Base-by-base conservation (phyloP, 2,888 invertebrate species). In the Drosophila phalerata region DNA sequence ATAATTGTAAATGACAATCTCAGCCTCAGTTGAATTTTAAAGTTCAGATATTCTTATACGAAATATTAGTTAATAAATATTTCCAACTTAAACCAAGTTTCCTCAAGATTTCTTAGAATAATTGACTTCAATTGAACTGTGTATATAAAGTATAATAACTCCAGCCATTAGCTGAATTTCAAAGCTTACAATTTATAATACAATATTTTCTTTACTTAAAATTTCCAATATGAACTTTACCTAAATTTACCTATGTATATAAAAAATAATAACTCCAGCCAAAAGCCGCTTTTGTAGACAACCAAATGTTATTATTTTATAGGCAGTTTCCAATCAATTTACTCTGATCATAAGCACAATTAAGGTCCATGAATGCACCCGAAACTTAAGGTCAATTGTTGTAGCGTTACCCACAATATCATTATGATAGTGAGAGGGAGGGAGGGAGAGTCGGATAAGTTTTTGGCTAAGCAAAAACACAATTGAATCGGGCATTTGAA, bases 281-380 rank as follows among this genome's bases (percentile, higher is more conserved):
- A 17, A 52, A 60, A 68, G 13, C 25, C 17, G 34, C 40, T 30
- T 45, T 51, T 61, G 40, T n/a, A 22, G 45, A 28, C 52, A 43
- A 42, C 25, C 38, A 11, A 52, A 15, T 28, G 22, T 43, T 43
- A 69, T 67, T 55, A 47, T 73, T 79, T 73, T 68, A 71, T 69
- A 73, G 62, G 43, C 45, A 87, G 87, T 84, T 84, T 84, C 88
- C 85, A 80, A 73, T 57, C 88, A 78, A 84, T 78, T 84, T 69
- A 67, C 67, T 57, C 51, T 51, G 55, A 62, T 66, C 43, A 63
- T 51, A 52, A 37, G 61, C 49, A 42, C 13, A 72, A 55, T 55
- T 43, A 38, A 37, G 38, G 58, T 9, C 3, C 6, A 25, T 37
- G 10, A 61, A 60, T 38, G 64, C 63, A 77, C 69, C 74, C 65